These are phyloP conservation scores for Micromesistius poutassou DNA, from an alignment of 2,797 vertebrate genomes.

Conservation along the genomic window DNA sequence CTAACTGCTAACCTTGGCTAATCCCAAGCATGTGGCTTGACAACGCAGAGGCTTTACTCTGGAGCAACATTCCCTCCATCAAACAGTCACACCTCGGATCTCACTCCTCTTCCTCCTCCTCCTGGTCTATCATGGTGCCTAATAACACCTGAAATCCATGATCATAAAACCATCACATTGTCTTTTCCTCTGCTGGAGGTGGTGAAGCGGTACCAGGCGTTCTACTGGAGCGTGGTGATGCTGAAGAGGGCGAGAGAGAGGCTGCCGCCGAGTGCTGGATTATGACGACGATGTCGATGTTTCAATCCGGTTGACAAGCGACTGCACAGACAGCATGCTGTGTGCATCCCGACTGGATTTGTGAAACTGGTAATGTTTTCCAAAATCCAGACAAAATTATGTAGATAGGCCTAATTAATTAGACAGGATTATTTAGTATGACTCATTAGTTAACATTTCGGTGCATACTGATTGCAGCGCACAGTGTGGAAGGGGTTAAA, in stretches of 20 bases:
- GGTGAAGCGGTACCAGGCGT: constrained; percentile 22
- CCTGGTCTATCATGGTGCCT: constrained; percentile 6
- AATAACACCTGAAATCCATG: constrained; percentile 22
- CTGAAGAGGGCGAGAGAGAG: neutral
- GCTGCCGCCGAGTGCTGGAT: no score
- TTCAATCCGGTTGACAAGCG: no score
- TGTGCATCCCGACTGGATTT: neutral
- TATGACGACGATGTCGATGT: no score
- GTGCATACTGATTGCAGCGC: neutral
- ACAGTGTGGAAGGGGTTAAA: constrained; percentile 5
- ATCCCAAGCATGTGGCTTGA: constrained; percentile 42
- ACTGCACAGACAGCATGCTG: no score
- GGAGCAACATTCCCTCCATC: no score
- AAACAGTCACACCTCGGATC: neutral
- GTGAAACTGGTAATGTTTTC: neutral
- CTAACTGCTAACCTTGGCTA: constrained; percentile 35
- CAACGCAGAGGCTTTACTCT: constrained; percentile 25
- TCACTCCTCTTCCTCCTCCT: neutral
- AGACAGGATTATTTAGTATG: no score
- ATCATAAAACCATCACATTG: constrained; percentile 20
- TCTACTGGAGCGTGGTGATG: neutral
- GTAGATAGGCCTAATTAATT: neutral
- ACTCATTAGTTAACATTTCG: no score
- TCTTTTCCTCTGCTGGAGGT: constrained; percentile 12
- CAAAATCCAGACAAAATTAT: neutral